A percentile compares a stretch with the other conserved stretches of the same genome.
Evolutionary conservation across 2,113 vertebrate genomes (phyloP).

Genomic region (Tetrao urogallus): DNA sequence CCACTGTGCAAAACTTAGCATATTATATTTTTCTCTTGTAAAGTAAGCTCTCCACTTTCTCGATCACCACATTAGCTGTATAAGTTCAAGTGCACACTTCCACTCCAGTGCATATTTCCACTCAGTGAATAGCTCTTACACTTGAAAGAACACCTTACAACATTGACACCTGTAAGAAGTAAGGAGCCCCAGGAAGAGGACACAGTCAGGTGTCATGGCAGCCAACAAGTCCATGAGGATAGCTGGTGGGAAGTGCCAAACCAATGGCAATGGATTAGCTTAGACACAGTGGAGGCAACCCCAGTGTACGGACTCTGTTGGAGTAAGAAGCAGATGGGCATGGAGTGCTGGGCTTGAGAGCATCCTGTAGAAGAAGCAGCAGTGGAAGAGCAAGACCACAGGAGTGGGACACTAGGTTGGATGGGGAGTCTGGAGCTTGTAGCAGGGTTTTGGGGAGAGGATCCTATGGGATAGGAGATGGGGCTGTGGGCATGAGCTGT

Average conservation of each 20-base stretch:
- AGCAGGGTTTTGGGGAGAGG: neutral
- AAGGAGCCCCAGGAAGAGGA: neutral
- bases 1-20: neutral
- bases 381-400: neutral
- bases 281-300: neutral
- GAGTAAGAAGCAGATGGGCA: neutral
- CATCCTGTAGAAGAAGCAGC: neutral
- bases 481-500: neutral
- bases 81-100: neutral
- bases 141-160: neutral
- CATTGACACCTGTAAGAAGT: accelerated
- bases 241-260: neutral
- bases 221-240: neutral
- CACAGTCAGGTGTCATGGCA: neutral
- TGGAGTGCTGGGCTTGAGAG: neutral
- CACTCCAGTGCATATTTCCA: neutral
- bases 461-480: neutral
- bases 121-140: neutral
- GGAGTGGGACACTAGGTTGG: neutral
- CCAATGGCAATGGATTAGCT: neutral
- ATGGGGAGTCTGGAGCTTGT: neutral
- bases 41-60: neutral
- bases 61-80: neutral
- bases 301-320: neutral
- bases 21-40: neutral